phyloP scores from a whole-genome alignment of 1,140 invertebrate species.

The Mycetomoellerius zeteki region DNA sequence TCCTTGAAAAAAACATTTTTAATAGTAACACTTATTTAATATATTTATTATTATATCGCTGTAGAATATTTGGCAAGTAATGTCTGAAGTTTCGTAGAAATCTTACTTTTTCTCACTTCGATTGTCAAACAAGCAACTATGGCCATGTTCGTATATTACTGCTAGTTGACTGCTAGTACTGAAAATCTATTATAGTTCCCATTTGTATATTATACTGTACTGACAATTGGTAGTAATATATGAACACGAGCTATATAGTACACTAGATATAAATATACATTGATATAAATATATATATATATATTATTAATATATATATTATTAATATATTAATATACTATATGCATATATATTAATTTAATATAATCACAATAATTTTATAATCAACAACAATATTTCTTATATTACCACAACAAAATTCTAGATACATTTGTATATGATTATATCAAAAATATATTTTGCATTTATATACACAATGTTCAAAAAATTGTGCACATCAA shows the following conservation, averaged over 20 bases:
- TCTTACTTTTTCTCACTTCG: neutral
- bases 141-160: too few relatives aligned
- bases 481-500: neutral
- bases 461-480: neutral
- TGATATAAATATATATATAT: too few relatives aligned
- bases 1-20: constrained; percentile 38
- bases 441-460: constrained; percentile 15
- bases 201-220: too few relatives aligned
- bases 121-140: constrained; percentile 1
- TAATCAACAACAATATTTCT: neutral
- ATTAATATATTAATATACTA: too few relatives aligned
- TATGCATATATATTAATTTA: neutral
- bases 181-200: too few relatives aligned
- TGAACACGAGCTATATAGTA: too few relatives aligned
- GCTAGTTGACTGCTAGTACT: too few relatives aligned
- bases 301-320: too few relatives aligned
- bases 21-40: neutral
- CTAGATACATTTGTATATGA: neutral
- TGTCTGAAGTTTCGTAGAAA: constrained; percentile 15
- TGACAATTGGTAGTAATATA: too few relatives aligned
- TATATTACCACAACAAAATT: neutral
- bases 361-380: constrained; percentile 4
- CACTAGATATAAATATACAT: too few relatives aligned
- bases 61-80: neutral
- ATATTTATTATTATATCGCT: constrained; percentile 8